Conservation (phyloP, 2,888 invertebrate genomes). For the Hypena proboscidalis region DNA sequence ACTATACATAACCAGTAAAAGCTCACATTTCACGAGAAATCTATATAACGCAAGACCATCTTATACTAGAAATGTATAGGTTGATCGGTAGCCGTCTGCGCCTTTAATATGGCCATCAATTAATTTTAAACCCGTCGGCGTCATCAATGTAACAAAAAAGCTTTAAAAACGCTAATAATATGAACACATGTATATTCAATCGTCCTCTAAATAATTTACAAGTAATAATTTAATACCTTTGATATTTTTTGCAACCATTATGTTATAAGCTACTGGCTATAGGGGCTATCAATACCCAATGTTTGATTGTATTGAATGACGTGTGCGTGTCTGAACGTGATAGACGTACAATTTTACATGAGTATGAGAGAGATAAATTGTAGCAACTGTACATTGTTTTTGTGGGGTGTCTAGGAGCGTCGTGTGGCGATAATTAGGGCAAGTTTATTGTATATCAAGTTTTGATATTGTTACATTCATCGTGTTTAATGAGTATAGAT, state of each 20-base stretch:
- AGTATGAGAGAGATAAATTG: neutral
- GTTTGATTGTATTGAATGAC: neutral
- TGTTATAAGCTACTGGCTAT: constrained; percentile 38
- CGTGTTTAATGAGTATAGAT: no score
- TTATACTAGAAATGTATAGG: no score
- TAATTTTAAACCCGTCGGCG: no score
- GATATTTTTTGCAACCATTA: constrained; percentile 34
- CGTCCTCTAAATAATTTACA: constrained; percentile 11
- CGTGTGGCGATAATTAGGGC: neutral
- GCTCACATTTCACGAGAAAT: no score
- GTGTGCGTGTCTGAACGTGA: neutral
- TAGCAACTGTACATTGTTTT: constrained; percentile 2
- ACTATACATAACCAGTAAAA: no score
- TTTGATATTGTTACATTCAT: neutral
- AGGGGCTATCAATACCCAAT: constrained; percentile 38
- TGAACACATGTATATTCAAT: constrained; percentile 12
- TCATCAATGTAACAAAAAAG: no score
- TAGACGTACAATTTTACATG: neutral
- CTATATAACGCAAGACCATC: no score
- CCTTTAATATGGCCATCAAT: no score
- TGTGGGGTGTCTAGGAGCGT: neutral
- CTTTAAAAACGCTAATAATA: constrained; percentile 19
- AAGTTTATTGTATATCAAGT: neutral
- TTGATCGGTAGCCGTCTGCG: no score
- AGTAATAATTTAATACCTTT: constrained; percentile 12